A percentile compares a stretch with the other conserved stretches of the same genome.
phyloP scores from a whole-genome alignment of 2,888 invertebrate genomes.

The Leptopterna dolabrata region DNA sequence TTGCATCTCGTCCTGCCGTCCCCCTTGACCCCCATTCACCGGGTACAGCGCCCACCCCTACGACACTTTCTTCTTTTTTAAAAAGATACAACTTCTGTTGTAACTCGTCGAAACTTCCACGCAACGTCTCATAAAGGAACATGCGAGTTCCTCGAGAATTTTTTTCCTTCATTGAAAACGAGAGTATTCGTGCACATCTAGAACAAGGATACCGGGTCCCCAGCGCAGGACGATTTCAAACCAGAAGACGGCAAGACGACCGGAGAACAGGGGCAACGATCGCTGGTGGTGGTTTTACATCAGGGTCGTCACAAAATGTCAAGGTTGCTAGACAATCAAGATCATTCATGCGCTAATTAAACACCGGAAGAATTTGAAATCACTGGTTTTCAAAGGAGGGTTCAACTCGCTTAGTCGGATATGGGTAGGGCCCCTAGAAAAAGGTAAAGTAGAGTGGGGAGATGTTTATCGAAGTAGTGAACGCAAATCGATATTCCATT shows the following conservation, averaged over 20 bases:
- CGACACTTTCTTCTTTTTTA: slow-evolving; percentile 29
- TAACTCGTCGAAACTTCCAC: not conserved
- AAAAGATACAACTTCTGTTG: not conserved
- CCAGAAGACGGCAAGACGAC: not conserved
- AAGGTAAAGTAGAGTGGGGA: too few species aligned
- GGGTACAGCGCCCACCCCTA: not conserved
- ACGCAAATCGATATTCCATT: too few species aligned
- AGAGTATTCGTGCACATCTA: not conserved
- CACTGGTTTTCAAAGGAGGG: too few species aligned
- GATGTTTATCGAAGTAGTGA: too few species aligned
- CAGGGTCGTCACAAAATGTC: not conserved
- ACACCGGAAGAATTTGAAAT: too few species aligned
- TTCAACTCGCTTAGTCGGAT: too few species aligned
- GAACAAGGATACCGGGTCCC: not conserved
- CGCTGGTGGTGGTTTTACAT: not conserved
- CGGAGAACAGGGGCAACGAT: not conserved
- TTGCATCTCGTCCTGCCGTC: slow-evolving; percentile 24
- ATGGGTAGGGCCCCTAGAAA: too few species aligned
- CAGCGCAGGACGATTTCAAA: not conserved
- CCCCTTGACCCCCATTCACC: slow-evolving; percentile 48
- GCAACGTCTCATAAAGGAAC: not conserved
- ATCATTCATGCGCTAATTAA: too few species aligned
- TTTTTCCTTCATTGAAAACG: not conserved
- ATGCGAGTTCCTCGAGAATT: not conserved
- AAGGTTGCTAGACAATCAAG: not conserved